Base-by-base conservation (phyloP, 92 coral and sea anemone species). In the Epizoanthus fatuus region DNA sequence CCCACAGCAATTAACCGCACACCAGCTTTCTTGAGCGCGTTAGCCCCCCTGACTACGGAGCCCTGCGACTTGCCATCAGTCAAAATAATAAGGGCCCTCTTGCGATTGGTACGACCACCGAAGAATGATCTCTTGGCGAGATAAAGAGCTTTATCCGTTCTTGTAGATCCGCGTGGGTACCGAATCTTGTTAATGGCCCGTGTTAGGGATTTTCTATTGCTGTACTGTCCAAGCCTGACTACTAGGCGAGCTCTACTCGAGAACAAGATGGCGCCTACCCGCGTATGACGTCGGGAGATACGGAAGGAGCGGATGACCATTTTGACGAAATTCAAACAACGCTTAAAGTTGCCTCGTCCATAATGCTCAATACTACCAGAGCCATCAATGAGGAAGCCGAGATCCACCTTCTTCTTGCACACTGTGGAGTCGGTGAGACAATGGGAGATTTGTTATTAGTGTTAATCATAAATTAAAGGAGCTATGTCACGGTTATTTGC, bases 381-480 rank as follows among this genome's bases (percentile, higher is more conserved):
- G n/a, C 89, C 89, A 25, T 86, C 89, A 20, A 86, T 29, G 19
- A 86, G 45, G 64, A 86, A 86, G 14, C 45, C 82, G 15, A 86
- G 69, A 12, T 86, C 89, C 25, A 86, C 69, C 51, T 40, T 80
- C 8, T 91, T 94, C 51, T 70, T 84, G 75, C 98, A 95, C n/a
- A 72, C 93, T 66, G 53, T 49, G 13, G 53, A 47, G 52, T 47
- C 52, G 52, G 11, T 7, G 52, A 1, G 11, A 47, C 52, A 5
- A 47, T 47, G 10, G 9, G 52, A 49, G 13, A 10, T 49, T 49
- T 49, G 53, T 8, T 49, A 44, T 4, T 44, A 4, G 47, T 44
- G 47, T 44, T 29, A 29, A 29, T 1, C 35, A 29, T 29, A 29
- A 29, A 29, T 29, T 29, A 29, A 29, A 1, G 35, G 35, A 29